These are phyloP conservation scores for Rafetus swinhoei DNA, from an alignment of 2,113 vertebrate genomes.

Conservation along the genomic window DNA sequence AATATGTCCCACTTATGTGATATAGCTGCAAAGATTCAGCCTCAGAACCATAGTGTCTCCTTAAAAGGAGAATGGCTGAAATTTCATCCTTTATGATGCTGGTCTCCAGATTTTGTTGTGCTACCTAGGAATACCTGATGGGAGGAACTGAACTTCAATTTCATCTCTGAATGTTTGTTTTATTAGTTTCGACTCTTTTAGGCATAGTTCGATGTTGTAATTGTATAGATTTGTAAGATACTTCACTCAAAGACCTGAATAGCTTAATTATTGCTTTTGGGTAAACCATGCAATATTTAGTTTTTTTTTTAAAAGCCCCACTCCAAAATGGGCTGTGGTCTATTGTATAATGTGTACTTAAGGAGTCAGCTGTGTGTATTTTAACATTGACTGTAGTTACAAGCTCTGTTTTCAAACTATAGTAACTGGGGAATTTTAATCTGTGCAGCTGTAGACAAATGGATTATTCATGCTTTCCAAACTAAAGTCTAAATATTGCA, in stretches of 20 bases:
- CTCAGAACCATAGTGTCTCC: not conserved
- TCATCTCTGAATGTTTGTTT: not conserved
- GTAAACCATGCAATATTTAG: not conserved
- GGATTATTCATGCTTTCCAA: not conserved
- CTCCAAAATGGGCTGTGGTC: not conserved
- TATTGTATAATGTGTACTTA: not conserved
- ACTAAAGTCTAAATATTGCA: not conserved
- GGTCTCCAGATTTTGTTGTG: not conserved
- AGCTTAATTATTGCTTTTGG: not conserved
- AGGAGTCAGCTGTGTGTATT: not conserved
- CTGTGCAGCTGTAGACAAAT: too few relatives aligned
- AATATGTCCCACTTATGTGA: not conserved
- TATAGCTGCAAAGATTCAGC: not conserved
- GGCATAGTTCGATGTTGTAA: not conserved
- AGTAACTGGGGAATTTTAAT: too few relatives aligned
- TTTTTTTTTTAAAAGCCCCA: not conserved
- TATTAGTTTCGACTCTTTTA: not conserved
- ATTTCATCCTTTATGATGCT: fast-evolving
- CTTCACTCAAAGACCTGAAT: not conserved
- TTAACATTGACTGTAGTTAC: not conserved
- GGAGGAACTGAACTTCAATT: not conserved
- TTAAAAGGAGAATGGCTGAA: not conserved
- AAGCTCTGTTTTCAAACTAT: too few relatives aligned
- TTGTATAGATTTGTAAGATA: not conserved
- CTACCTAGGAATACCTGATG: not conserved